phyloP scores from a whole-genome alignment of 1,140 invertebrate genomes.

The Drusus annulatus region DNA sequence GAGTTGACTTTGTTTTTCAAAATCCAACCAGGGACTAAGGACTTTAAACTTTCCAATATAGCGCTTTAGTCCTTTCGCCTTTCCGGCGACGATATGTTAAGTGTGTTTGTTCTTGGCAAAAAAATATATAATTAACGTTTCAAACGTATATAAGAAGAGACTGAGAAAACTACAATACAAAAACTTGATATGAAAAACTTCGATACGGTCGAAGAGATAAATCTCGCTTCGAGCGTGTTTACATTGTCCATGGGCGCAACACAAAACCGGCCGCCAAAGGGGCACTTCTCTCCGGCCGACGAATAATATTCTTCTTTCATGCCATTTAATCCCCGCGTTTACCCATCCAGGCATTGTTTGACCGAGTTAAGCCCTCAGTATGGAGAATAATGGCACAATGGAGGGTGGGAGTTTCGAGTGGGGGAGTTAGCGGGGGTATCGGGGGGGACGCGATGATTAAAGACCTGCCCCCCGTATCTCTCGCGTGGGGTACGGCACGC shows the following conservation, averaged over 20 bases:
- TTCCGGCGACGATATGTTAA: no score
- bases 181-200: no score
- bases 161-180: no score
- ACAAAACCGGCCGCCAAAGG: background rate
- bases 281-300: background rate
- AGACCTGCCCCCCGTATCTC: background rate
- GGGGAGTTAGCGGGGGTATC: background rate
- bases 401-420: background rate
- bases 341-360: background rate
- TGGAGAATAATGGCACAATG: conserved; percentile 1
- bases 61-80: no score
- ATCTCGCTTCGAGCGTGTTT: no score
- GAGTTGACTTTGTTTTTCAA: no score
- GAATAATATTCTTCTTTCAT: conserved; percentile 16
- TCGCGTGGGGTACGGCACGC: background rate
- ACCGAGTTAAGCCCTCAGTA: background rate
- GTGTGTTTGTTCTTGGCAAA: no score
- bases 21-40: no score
- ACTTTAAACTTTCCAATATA: no score
- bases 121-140: no score
- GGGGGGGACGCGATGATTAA: conserved; percentile 16
- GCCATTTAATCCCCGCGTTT: conserved; percentile 10
- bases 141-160: no score
- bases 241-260: background rate
- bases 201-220: no score